Evolutionary conservation across 2,888 invertebrate genomes (phyloP).

Genomic region (Torymus tubicola): DNA sequence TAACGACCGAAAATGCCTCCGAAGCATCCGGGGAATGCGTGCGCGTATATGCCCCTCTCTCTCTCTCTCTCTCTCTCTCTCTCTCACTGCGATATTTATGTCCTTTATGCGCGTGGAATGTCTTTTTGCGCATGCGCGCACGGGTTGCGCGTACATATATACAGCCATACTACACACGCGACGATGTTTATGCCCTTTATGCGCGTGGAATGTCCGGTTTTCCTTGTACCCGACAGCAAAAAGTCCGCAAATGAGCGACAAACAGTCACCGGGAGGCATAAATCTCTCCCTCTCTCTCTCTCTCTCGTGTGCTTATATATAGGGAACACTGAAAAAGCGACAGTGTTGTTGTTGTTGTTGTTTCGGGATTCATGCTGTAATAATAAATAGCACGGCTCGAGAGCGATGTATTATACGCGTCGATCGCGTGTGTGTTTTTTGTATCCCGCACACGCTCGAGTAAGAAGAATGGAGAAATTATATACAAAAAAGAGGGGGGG

Average conservation of each 20-base stretch:
- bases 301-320: too few species aligned
- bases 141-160: neutral
- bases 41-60: neutral
- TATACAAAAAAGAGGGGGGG: too few species aligned
- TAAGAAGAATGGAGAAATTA: too few species aligned
- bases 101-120: constrained; percentile 12
- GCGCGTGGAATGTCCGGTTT: constrained; percentile 31
- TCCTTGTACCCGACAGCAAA: constrained; percentile 21
- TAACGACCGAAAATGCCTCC: neutral
- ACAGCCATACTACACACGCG: too few species aligned
- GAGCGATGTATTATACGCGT: neutral
- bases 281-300: too few species aligned
- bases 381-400: constrained; percentile 30
- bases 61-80: too few species aligned
- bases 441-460: too few species aligned
- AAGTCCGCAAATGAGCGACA: constrained; percentile 39
- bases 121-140: constrained; percentile 7
- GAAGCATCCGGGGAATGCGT: constrained; percentile 15
- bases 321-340: neutral
- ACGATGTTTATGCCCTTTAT: constrained; percentile 40
- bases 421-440: constrained; percentile 2
- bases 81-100: neutral
- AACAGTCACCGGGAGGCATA: constrained; percentile 35
- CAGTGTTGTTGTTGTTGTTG: neutral
- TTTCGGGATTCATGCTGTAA: constrained; percentile 12